Percentiles rank a stretch among this genome's conserved stretches.
Conservation (phyloP, 1,140 invertebrate species). For the Vanessa atalanta region DNA sequence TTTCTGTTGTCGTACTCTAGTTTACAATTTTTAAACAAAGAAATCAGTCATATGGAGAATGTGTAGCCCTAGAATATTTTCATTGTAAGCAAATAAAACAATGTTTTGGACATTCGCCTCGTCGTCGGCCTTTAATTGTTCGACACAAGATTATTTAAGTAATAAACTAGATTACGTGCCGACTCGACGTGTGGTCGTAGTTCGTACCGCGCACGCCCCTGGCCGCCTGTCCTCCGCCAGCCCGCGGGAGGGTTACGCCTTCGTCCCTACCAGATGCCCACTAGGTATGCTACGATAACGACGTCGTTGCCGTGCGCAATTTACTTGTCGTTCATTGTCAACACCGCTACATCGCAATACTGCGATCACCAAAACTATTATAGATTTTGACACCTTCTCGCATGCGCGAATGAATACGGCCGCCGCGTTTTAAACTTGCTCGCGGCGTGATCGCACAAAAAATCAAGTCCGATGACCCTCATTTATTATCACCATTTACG, state of each 20-base stretch:
- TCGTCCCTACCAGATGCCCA: conserved; percentile 70
- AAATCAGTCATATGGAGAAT: conserved; percentile 36
- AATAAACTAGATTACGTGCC: conserved; percentile 70
- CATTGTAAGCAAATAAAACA: conserved; percentile 48
- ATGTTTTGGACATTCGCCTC: conserved; percentile 56
- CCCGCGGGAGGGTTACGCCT: conserved; percentile 74
- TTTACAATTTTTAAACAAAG: conserved; percentile 49
- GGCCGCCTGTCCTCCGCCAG: conserved; percentile 61
- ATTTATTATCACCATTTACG: conserved; percentile 50
- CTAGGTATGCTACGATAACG: conserved; percentile 55
- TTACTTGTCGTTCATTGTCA: conserved; percentile 57
- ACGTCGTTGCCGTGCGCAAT: conserved; percentile 57
- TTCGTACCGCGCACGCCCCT: conserved; percentile 70
- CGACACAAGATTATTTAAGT: conserved; percentile 63
- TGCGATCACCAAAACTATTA: conserved; percentile 73
- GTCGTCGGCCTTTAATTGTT: conserved; percentile 56
- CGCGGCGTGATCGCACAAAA: conserved; percentile 71
- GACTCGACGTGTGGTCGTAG: conserved; percentile 69
- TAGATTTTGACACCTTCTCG: conserved; percentile 80
- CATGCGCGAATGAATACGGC: conserved; percentile 80
- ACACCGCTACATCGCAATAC: conserved; percentile 57
- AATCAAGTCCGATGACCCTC: conserved; percentile 70
- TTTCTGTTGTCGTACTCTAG: conserved; percentile 44
- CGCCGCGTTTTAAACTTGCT: conserved; percentile 79
- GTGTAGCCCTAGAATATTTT: conserved; percentile 32